phyloP scores from a whole-genome alignment of 2,797 vertebrate genomes.

The Aplochiton taeniatus region DNA sequence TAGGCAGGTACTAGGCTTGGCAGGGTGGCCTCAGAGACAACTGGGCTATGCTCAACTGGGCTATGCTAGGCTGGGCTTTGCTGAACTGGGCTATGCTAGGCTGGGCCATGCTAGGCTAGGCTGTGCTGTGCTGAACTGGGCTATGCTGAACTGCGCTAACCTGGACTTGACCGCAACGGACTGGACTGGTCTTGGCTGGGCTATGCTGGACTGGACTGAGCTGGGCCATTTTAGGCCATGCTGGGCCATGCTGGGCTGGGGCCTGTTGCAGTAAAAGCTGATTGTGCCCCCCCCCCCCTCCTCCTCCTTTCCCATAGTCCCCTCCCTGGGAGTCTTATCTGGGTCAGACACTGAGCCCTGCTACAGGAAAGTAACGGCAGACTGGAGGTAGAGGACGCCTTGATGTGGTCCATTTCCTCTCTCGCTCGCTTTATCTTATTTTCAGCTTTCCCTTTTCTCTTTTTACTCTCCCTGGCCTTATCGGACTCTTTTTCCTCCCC shows the following conservation, averaged over 20 bases:
- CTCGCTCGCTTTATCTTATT: constrained; percentile 36
- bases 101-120: constrained; percentile 51
- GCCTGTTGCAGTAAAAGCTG: no score
- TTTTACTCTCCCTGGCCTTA: no score
- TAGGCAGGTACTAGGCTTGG: constrained; percentile 53
- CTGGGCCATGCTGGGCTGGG: constrained; percentile 23
- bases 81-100: constrained; percentile 30
- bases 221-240: constrained; percentile 40
- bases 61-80: constrained; percentile 50
- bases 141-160: constrained; percentile 48
- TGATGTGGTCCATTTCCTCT: constrained; percentile 47
- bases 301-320: no score
- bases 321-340: constrained; percentile 60
- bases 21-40: constrained; percentile 19
- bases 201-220: constrained; percentile 50
- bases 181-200: constrained; percentile 46
- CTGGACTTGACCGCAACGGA: background rate
- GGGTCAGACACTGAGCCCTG: constrained; percentile 62
- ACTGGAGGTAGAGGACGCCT: constrained; percentile 34
- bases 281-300: no score
- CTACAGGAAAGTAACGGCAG: constrained; percentile 63
- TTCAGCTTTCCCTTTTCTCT: background rate
- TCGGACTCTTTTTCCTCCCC: no score
- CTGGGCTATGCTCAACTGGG: constrained; percentile 60
- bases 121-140: constrained; percentile 27